These are phyloP conservation scores for Dipodomys ordii DNA, from an alignment of 2,113 vertebrate species.

Conservation along the genomic window DNA sequence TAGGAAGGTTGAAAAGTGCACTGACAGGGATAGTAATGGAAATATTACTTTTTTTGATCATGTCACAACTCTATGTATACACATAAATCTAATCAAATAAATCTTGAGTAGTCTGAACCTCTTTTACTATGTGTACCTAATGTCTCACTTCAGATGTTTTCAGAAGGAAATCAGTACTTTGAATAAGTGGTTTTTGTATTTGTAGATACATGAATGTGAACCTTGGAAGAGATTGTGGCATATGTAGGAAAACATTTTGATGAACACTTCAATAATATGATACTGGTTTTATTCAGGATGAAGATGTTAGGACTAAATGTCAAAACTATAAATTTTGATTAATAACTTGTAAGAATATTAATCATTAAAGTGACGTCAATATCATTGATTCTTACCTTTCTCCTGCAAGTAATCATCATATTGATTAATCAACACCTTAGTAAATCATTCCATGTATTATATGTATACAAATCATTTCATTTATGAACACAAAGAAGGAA, in stretches of 20 bases:
- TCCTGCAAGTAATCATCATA: not conserved
- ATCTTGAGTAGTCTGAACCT: not conserved
- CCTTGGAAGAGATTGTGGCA: not conserved
- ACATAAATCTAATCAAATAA: not conserved
- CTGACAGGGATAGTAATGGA: too few species aligned
- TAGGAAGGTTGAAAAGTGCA: too few species aligned
- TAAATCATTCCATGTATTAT: not conserved
- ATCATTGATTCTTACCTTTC: not conserved
- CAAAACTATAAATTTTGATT: not conserved
- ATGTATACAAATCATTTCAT: not conserved
- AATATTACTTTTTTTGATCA: not conserved
- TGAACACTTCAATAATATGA: not conserved
- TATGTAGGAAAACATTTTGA: accelerated
- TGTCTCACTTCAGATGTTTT: not conserved
- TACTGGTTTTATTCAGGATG: not conserved
- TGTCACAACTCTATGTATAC: not conserved
- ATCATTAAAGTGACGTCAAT: not conserved
- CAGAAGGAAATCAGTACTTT: not conserved
- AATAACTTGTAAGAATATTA: not conserved
- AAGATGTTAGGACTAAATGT: not conserved
- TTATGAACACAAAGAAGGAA: not conserved
- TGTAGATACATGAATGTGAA: not conserved
- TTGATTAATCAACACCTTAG: not conserved
- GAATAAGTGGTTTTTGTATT: not conserved
- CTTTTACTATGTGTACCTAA: not conserved